Evolutionary conservation across 2,888 invertebrate species (phyloP).

Genomic region (Pardosa pseudoannulata): DNA sequence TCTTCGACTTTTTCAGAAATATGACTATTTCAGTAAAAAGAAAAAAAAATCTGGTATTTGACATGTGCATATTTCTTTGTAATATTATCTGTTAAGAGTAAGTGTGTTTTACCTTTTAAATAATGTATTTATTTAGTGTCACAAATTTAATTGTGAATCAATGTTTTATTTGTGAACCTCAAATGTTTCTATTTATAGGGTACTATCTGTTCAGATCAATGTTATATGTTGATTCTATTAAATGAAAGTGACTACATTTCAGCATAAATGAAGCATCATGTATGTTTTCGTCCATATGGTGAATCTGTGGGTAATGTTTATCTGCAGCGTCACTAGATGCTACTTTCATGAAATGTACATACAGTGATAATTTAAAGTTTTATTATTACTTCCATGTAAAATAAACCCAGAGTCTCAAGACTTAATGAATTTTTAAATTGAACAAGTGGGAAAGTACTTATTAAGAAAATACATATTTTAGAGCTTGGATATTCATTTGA

Average conservation of each 20-base stretch:
- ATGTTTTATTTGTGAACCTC: constrained; percentile 13
- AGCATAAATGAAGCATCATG: background rate
- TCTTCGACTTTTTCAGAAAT: background rate
- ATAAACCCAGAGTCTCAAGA: background rate
- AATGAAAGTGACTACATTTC: background rate
- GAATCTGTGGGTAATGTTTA: background rate
- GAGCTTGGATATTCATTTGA: background rate
- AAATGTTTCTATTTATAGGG: background rate
- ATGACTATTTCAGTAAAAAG: background rate
- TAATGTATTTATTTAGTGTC: constrained; percentile 36
- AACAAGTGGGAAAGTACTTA: background rate
- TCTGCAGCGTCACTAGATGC: background rate
- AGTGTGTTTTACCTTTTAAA: constrained; percentile 22
- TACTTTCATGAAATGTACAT: constrained; percentile 5
- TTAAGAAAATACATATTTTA: background rate
- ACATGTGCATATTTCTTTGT: constrained; percentile 8
- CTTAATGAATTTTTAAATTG: constrained; percentile 1
- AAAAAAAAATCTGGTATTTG: background rate
- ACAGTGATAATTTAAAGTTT: background rate
- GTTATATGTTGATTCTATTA: constrained; percentile 2
- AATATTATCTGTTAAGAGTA: constrained; percentile 25
- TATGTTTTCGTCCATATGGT: constrained; percentile 5
- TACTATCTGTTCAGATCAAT: constrained; percentile 5
- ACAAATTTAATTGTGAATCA: background rate
- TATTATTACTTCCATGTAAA: background rate